Conservation (phyloP, 2,888 invertebrate genomes). For the Limnephilus lunatus region DNA sequence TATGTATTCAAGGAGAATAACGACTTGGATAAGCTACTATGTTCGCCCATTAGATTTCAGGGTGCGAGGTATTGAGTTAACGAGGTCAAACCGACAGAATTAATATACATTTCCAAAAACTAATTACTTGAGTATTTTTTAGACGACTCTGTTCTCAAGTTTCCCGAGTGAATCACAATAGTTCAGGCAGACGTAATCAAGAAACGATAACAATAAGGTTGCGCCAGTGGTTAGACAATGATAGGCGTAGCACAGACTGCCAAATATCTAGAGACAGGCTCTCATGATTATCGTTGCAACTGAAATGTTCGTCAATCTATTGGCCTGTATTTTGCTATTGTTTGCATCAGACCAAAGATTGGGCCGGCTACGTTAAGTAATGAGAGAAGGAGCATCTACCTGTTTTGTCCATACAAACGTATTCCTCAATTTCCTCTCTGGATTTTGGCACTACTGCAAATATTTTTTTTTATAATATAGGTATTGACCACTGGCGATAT, state of each 20-base stretch:
- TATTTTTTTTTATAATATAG: too few relatives aligned
- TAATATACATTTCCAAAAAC: background rate
- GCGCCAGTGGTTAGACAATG: background rate
- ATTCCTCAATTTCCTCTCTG: too few relatives aligned
- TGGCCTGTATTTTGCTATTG: too few relatives aligned
- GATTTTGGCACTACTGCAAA: too few relatives aligned
- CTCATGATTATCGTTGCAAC: too few relatives aligned
- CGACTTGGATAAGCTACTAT: background rate
- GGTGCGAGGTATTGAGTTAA: background rate
- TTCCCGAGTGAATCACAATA: background rate
- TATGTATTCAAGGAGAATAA: background rate
- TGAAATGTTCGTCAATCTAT: too few relatives aligned
- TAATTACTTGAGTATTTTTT: background rate
- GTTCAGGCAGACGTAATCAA: background rate
- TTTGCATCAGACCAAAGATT: too few relatives aligned
- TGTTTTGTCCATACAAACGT: too few relatives aligned
- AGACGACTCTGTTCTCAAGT: background rate
- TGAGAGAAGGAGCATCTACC: too few relatives aligned
- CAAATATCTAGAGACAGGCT: too few relatives aligned
- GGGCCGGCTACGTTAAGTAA: too few relatives aligned
- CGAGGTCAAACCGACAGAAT: background rate
- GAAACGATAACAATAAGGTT: background rate
- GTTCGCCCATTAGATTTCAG: background rate
- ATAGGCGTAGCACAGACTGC: background rate
- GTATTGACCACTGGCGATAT: too few relatives aligned